Base-by-base conservation (phyloP, 1,140 invertebrate species). In the Drosophila sturtevanti region DNA sequence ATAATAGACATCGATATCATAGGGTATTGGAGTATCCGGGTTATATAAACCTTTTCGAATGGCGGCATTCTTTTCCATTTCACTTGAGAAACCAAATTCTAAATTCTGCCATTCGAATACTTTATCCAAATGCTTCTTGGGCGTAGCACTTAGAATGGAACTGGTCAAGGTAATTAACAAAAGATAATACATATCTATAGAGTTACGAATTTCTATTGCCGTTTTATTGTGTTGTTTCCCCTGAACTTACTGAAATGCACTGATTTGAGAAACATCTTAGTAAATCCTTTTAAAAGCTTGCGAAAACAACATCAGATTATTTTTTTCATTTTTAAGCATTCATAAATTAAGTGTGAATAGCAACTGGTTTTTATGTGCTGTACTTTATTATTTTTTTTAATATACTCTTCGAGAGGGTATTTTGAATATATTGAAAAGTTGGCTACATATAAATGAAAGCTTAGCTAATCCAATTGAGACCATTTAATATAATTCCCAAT, bases 261-360 rank as follows among this genome's bases (percentile, higher is more conserved):
- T 48, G 41, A 48, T 10, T 11, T 4, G 16, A 21, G 41, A 7
- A 11, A 18, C 16, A 18, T 48, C 41, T 4, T 7, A 21, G 16
- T 9, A 48, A 48, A 48, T 48, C 41, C 41, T 48, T 48, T 48
- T 48, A 48, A 48, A 48, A 48, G 41, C 41, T 48, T 48, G 16
- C 41, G 10, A 18, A 48, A 48, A 48, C 41, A 48, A 48, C 41
- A 31, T 6, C 27, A 48, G 16, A 48, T 48, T 48, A 9, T 11
- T 48, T 48, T 11, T 48, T 48, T 21, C 41, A 21, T 16, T 14
- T 11, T 14, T 7, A 0, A 48, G 16, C 41, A 48, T 48, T 48
- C 41, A 48, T 48, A 48, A 48, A 48, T 48, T 48, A 48, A 48
- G 41, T 48, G n/a, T 48, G 9, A 48, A 48, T 48, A 10, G 41